These are phyloP conservation scores for Todiramphus saurophagus DNA, from an alignment of 2,113 vertebrate genomes.

Conservation along the genomic window DNA sequence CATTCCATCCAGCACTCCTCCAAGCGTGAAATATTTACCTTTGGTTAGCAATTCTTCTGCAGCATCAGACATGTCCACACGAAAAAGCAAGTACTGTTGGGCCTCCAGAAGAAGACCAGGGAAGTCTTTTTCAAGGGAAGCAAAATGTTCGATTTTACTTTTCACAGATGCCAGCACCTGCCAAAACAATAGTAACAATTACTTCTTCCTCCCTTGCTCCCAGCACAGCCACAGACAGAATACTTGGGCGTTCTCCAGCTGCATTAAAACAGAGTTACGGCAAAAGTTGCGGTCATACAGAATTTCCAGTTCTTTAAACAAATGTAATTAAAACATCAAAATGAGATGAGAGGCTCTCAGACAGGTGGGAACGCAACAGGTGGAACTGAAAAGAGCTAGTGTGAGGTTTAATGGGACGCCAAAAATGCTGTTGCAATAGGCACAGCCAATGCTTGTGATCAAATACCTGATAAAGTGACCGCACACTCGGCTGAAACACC, in stretches of 20 bases:
- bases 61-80: constrained; percentile 76
- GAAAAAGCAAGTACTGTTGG: constrained; percentile 89
- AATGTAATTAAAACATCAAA: background rate
- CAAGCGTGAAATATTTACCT: constrained; percentile 35
- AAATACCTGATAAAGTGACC: constrained; percentile 93
- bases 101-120: constrained; percentile 86
- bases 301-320: background rate
- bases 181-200: constrained; percentile 37
- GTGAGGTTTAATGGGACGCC: background rate
- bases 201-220: background rate
- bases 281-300: background rate
- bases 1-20: background rate
- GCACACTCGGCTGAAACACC: constrained; percentile 95
- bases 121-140: constrained; percentile 85
- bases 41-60: constrained; percentile 51
- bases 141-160: constrained; percentile 91
- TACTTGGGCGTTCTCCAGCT: background rate
- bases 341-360: background rate
- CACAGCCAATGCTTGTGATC: background rate
- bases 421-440: background rate
- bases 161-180: constrained; percentile 95
- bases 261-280: background rate
- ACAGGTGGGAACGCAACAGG: background rate
- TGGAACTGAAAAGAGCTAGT: background rate
- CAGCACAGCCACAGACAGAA: background rate